Base-by-base conservation (phyloP, 2,797 vertebrate species). In the Novumbra hubbsi region DNA sequence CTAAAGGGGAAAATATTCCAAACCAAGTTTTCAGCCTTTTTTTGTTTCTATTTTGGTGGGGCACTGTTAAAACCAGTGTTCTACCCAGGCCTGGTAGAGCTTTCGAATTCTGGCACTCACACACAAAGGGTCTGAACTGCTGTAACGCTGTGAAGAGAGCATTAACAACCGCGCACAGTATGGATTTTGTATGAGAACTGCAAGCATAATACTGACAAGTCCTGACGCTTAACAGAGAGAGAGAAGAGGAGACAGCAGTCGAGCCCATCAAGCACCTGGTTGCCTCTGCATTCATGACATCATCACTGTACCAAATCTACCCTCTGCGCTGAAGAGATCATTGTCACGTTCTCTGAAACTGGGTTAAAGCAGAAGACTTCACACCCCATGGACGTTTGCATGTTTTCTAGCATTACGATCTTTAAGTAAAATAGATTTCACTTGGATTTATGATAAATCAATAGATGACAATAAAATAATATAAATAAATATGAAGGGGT, bases 181-280 rank as follows among this genome's bases (percentile, higher is more conserved):
- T 65, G 30, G 28, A 55, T 55, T 55, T 55, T 65, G 32, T 32
- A 66, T 19, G 6, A 30, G n/a, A 32, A 15, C 55, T 62, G 32
- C 12, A 16, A 4, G 16, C 49, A 19, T 15, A 52, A 32, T 21
- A 30, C 14, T 28, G 64, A 66, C 64, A 66, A 32, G 67, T 66
- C 32, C 30, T 73, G 38, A 65, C 49, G 71, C 60, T 50, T 49
- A 73, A 64, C 64, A 48, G 65, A 73, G 62, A 65, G 41, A 24
- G 28, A 3, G 38, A 73, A 27, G 17, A 65, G 60, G 48, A 28
- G 24, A 21, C 55, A 63, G 32, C 38, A 45, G 70, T 34, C n/a
- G 38, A 63, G 24, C 15, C 16, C 48, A 17, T 41, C 30, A 67
- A 67, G 30, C 60, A 65, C 32, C 32, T n/a, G 15, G 50, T 45